Evolutionary conservation across 2,888 invertebrate species (phyloP).

Genomic region (Halictus ligatus): DNA sequence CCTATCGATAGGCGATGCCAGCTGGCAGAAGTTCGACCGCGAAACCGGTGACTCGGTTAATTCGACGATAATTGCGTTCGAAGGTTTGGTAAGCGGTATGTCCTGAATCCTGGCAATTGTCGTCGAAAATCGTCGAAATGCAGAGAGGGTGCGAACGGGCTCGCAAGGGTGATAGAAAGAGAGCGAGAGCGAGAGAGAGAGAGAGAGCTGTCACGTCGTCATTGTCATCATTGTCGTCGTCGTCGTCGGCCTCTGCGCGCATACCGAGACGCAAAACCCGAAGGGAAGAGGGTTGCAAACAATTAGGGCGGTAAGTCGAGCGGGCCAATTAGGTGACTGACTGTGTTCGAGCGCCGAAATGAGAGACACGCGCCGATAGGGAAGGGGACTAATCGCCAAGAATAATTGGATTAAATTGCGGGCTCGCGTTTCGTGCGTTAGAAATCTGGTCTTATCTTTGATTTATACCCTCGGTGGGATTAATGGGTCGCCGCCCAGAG

Average conservation of each 20-base stretch:
- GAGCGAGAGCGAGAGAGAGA: no score
- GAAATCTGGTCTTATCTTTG: slow-evolving; percentile 37
- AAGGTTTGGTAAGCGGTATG: slow-evolving; percentile 23
- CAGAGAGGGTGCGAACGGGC: slow-evolving; percentile 9
- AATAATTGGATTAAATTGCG: slow-evolving; percentile 74
- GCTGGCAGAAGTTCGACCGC: slow-evolving; percentile 29
- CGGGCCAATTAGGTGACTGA: slow-evolving; percentile 67
- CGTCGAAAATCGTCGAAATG: slow-evolving; percentile 27
- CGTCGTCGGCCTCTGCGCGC: slow-evolving; percentile 33
- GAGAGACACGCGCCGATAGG: slow-evolving; percentile 55
- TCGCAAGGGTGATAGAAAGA: not conserved
- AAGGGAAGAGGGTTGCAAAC: slow-evolving; percentile 51
- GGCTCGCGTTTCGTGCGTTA: slow-evolving; percentile 53
- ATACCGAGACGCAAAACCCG: slow-evolving; percentile 46
- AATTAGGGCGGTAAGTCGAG: slow-evolving; percentile 69
- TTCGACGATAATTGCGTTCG: slow-evolving; percentile 60
- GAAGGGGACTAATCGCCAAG: slow-evolving; percentile 70
- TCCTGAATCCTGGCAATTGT: slow-evolving; percentile 46
- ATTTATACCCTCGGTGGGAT: slow-evolving; percentile 18
- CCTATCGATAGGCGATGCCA: slow-evolving; percentile 34
- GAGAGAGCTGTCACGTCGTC: slow-evolving; percentile 34
- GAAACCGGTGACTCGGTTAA: slow-evolving; percentile 48
- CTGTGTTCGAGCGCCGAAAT: slow-evolving; percentile 57
- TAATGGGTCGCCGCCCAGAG: not conserved
- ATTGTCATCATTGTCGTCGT: slow-evolving; percentile 23